These are phyloP conservation scores for Phalacrocorax aristotelis DNA, from an alignment of 2,113 vertebrate genomes.

Conservation along the genomic window DNA sequence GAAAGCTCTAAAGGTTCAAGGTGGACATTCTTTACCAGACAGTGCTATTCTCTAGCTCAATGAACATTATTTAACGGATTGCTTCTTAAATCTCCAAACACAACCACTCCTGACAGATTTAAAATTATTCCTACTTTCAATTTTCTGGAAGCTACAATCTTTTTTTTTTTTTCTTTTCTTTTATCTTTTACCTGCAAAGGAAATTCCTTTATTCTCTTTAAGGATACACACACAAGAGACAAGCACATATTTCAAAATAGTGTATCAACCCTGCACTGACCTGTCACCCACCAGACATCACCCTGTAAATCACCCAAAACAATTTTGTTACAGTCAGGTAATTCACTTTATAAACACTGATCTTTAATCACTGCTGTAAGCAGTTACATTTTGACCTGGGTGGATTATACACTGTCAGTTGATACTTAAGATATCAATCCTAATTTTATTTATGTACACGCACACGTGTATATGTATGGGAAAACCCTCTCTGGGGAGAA, in stretches of 20 bases:
- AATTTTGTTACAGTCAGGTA: not conserved
- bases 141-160: not conserved
- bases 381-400: not conserved
- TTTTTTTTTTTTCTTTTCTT: not conserved
- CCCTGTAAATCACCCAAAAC: not conserved
- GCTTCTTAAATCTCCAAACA: not conserved
- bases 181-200: not conserved
- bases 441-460: constrained; percentile 2
- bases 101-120: not conserved
- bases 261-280: not conserved
- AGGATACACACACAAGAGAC: not conserved
- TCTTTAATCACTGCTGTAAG: not conserved
- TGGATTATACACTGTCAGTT: not conserved
- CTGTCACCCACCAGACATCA: not conserved
- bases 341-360: not conserved
- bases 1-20: not conserved
- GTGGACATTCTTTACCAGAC: not conserved
- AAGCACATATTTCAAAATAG: not conserved
- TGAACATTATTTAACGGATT: not conserved
- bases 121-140: not conserved
- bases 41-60: not conserved
- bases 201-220: not conserved
- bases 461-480: not conserved
- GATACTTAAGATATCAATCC: not conserved
- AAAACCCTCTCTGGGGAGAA: not conserved